phyloP scores from a whole-genome alignment of 2,113 vertebrate genomes.

The Columba livia region DNA sequence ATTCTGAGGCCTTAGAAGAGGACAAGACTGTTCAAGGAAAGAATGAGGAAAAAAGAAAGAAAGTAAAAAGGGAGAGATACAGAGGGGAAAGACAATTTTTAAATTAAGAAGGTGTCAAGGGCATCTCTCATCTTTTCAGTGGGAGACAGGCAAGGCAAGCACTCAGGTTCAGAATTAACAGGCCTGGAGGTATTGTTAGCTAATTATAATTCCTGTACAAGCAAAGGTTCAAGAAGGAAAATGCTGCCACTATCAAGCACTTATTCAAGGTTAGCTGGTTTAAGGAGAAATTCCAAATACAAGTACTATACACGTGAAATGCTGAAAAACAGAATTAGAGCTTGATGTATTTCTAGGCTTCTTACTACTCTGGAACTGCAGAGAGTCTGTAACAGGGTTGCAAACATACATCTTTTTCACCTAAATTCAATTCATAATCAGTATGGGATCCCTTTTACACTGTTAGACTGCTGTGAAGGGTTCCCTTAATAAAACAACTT shows the following conservation, averaged over 20 bases:
- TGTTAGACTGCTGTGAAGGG: neutral
- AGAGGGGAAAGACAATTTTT: neutral
- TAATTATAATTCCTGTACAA: neutral
- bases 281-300: neutral
- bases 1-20: neutral
- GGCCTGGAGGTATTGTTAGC: neutral
- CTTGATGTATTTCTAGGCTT: neutral
- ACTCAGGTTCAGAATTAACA: neutral
- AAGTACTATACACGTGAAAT: neutral
- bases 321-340: neutral
- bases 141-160: neutral
- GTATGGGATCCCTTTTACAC: neutral
- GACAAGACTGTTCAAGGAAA: neutral
- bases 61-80: neutral
- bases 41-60: neutral
- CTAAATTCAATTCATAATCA: neutral
- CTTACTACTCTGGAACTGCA: neutral
- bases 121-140: neutral
- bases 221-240: neutral
- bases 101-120: neutral
- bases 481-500: neutral
- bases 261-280: neutral
- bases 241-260: neutral
- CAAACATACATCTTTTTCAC: neutral
- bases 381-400: neutral